Evolutionary conservation across 2,113 vertebrate species (phyloP).

Genomic region (Chinchilla lanigera): DNA sequence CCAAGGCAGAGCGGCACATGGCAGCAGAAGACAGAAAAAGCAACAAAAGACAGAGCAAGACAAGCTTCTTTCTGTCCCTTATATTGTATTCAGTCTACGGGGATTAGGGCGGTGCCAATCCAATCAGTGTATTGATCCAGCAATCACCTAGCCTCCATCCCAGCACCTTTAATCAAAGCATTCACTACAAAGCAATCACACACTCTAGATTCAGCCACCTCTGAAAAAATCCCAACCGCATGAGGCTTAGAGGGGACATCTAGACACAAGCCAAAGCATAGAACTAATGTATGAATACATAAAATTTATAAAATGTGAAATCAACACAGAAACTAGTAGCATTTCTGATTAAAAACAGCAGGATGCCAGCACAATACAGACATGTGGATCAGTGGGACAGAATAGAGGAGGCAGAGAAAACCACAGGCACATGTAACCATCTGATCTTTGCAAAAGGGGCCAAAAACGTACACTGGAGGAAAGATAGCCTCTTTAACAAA

Average conservation of each 20-base stretch:
- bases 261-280: no score
- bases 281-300: not conserved
- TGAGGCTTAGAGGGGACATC: no score
- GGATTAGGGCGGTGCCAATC: no score
- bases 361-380: not conserved
- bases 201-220: no score
- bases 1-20: not conserved
- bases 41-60: not conserved
- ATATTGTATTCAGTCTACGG: no score
- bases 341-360: not conserved
- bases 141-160: no score
- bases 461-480: not conserved
- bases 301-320: not conserved
- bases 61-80: no score
- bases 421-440: not conserved
- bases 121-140: no score
- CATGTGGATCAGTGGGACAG: not conserved
- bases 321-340: not conserved
- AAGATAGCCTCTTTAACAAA: not conserved
- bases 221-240: no score
- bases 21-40: not conserved
- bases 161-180: no score
- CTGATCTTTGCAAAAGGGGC: not conserved
- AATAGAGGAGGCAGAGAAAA: not conserved
- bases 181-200: no score